Evolutionary conservation across 2,888 invertebrate species (phyloP), one percentile per base, ranked within the genome.

Genomic region (Magallana nippona): DNA sequence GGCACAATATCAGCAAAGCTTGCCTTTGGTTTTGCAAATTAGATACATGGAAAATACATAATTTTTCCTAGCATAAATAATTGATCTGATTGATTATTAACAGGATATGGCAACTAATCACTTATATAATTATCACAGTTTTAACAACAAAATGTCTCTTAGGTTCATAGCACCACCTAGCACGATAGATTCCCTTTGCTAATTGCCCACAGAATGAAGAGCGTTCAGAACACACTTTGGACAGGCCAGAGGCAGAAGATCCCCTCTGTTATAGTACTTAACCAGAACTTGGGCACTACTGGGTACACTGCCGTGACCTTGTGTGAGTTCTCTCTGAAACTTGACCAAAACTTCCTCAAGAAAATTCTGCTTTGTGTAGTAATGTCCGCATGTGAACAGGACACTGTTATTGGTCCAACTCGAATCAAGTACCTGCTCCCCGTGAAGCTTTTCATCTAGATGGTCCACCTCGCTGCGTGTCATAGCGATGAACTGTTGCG

Each of bases 351-450:
- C 83, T 60, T 91, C 91, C 22, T 89, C 86, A 27, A 80, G 81
- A 82, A 93, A 92, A 5, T 86, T 78, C 55, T 85, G 57, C 79
- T 89, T 86, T 8, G 91, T 89, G 82, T 89, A 91, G 84, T 92
- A 89, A 87, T 93, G 93, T 3, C 93, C 92, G 88, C 93, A 93
- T 10, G 92, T 91, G 83, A 93, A 93, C 58, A 92, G 84, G 8
- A 91, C 89, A 11, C 88, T 86, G 15, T 86, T 81, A 13, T 84
- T 82, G 62, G 83, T 82, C 60, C 86, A 83, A 15, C 82, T 82
- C 17, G 57, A 13, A 19, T 86, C 32, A 8, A 60, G 62, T 5
- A 22, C 27, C 55, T 60, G 55, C 8, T 55, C 55, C 22, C 84
- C 82, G 22, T 83, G 79, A 8, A 88, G 83, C 79, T 89, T 88